These are phyloP conservation scores for Hippasteria phrygiana DNA, from an alignment of 53 echinoderm and acorn worm genomes.

Conservation along the genomic window DNA sequence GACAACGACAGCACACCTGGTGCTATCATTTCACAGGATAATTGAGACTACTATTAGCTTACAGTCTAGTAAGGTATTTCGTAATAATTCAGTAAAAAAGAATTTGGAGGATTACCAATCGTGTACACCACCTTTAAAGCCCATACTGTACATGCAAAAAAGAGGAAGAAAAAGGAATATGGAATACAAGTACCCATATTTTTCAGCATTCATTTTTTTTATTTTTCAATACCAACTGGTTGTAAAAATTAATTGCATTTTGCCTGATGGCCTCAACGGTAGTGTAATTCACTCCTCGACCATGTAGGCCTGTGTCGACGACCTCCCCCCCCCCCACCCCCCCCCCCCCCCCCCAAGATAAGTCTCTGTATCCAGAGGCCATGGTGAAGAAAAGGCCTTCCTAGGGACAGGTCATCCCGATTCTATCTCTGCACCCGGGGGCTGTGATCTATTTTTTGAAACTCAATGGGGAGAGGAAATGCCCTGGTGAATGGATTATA, in stretches of 20 bases:
- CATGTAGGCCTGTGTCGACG: constrained; percentile 16
- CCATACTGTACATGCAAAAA: too few species aligned
- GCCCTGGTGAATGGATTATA: constrained; percentile 27
- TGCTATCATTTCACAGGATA: too few species aligned
- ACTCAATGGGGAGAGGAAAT: constrained; percentile 9
- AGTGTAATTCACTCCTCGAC: constrained; percentile 5
- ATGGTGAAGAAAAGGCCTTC: constrained; percentile 23
- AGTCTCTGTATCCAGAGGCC: not conserved
- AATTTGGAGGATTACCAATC: too few species aligned
- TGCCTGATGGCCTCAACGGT: constrained; percentile 6
- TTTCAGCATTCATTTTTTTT: too few species aligned
- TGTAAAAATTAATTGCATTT: constrained; percentile 29
- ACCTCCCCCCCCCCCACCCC: not conserved
- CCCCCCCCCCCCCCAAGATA: too few species aligned
- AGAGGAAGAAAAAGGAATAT: too few species aligned
- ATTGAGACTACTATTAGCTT: too few species aligned
- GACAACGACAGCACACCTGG: too few species aligned
- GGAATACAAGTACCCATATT: too few species aligned
- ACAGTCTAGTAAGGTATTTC: too few species aligned
- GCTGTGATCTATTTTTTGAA: constrained; percentile 42
- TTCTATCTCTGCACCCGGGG: constrained; percentile 32
- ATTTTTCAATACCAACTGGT: constrained; percentile 3
- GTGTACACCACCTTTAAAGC: too few species aligned
- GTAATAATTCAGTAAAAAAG: too few species aligned
- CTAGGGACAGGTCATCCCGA: constrained; percentile 20